These are phyloP conservation scores for Melinaea menophilus DNA, from an alignment of 2,888 invertebrate genomes.

Conservation along the genomic window DNA sequence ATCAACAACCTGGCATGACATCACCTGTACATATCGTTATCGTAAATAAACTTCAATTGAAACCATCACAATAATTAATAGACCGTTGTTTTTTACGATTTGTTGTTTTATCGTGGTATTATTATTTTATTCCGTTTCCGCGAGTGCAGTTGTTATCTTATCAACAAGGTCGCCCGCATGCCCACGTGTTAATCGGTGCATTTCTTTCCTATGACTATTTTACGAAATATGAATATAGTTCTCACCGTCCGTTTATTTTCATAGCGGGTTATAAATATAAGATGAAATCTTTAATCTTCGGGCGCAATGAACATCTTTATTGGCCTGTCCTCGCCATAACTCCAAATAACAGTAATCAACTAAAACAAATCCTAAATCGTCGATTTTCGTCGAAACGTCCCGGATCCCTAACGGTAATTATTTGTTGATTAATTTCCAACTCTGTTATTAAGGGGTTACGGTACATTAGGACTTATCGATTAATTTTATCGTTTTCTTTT, in stretches of 20 bases:
- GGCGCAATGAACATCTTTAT: constrained; percentile 20
- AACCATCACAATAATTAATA: not conserved
- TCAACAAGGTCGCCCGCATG: constrained; percentile 41
- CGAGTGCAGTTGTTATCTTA: constrained; percentile 29
- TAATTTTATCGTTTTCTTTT: constrained; percentile 49
- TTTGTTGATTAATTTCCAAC: constrained; percentile 37
- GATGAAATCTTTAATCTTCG: constrained; percentile 26
- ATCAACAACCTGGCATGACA: no score
- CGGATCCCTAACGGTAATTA: constrained; percentile 55
- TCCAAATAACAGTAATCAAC: constrained; percentile 45
- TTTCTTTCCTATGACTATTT: constrained; percentile 29
- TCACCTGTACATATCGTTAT: no score
- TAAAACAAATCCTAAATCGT: constrained; percentile 66
- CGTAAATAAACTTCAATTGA: no score
- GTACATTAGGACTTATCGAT: constrained; percentile 39
- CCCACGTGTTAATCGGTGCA: constrained; percentile 21
- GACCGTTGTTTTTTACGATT: constrained; percentile 24
- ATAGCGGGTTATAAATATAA: constrained; percentile 21
- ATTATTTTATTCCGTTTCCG: constrained; percentile 32
- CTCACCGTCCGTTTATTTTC: constrained; percentile 13
- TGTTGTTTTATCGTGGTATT: not conserved
- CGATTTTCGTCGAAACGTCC: constrained; percentile 54
- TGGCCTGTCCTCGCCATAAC: constrained; percentile 32
- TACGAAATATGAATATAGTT: constrained; percentile 4
- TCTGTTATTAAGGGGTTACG: constrained; percentile 40